Percentiles rank a stretch among this genome's conserved stretches.
phyloP scores from a whole-genome alignment of 2,113 vertebrate genomes.

The Macaca mulatta region DNA sequence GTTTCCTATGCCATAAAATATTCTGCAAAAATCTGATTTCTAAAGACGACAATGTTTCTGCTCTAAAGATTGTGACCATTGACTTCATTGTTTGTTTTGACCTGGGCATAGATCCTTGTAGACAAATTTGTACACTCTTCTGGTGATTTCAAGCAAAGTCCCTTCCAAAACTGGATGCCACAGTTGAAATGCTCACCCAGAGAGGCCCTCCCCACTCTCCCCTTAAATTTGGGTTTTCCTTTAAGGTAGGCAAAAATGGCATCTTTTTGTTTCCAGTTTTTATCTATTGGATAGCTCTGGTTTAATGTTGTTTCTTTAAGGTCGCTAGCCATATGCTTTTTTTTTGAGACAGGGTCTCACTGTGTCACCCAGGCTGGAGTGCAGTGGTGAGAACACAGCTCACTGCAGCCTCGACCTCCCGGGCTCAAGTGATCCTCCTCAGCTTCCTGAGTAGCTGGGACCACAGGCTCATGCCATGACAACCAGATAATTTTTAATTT shows the following conservation, averaged over 20 bases:
- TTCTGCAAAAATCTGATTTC: background rate
- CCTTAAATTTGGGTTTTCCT: background rate
- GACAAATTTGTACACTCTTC: background rate
- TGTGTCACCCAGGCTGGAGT: background rate
- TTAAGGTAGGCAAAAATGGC: background rate
- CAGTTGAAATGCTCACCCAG: background rate
- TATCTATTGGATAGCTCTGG: background rate
- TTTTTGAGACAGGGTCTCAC: background rate
- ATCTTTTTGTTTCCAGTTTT: background rate
- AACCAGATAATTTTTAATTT: background rate
- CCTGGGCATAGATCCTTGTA: background rate
- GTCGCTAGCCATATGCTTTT: background rate
- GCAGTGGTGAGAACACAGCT: background rate
- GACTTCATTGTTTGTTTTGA: background rate
- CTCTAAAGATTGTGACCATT: background rate
- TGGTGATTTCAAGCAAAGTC: background rate
- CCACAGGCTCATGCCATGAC: background rate
- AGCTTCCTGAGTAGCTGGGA: background rate
- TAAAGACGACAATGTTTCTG: background rate
- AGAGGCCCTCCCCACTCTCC: background rate
- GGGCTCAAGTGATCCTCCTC: background rate
- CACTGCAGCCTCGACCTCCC: background rate
- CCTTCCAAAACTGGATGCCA: background rate
- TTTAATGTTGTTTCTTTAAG: background rate
- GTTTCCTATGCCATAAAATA: background rate